Base-by-base conservation (phyloP, 1,140 invertebrate genomes). In the Zaprionus camerounensis region DNA sequence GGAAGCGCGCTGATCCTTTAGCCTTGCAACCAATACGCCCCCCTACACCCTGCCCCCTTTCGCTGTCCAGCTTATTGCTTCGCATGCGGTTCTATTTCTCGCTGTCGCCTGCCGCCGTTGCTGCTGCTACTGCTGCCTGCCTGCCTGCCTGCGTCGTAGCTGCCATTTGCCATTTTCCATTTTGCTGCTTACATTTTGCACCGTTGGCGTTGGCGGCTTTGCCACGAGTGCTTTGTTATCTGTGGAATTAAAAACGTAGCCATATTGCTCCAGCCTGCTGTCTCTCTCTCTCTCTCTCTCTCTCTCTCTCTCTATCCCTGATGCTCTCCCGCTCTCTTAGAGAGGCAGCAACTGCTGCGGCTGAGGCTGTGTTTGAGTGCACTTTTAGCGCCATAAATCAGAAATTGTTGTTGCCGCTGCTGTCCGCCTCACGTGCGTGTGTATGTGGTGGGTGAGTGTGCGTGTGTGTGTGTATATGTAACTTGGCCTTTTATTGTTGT, bases 331-430 rank as follows among this genome's bases (percentile, higher is more conserved):
- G 15, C 46, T 22, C 67, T 44, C 13, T 53, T 59, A 69, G 66
- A 49, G n/a, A 49, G 20, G 51, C 63, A 38, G 49, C 49, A 46
- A 46, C 53, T 15, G 64, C 31, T 20, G 28, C 67, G n/a, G 53
- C 69, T 68, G 58, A 64, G 64, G 53, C 58, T 72, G 66, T 62
- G 41, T 82, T 82, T 83, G 80, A 88, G 77, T 87, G 81, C 85
- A 85, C 84, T 88, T 90, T 85, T 90, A 81, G 85, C 71, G 80
- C 71, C 80, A 90, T 90, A 90, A 90, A 91, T 90, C 87, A 86
- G 67, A 91, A 91, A 91, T 80, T 81, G 74, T 74, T 90, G 57
- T 71, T 73, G 77, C 55, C 53, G 61, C 55, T 44, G 66, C 63
- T 66, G 65, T 28, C 31, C 31, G 38, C 41, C 41, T 20, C 41